These are phyloP conservation scores for Porites cylindrica DNA, from an alignment of 92 coral and sea anemone genomes.

Conservation along the genomic window DNA sequence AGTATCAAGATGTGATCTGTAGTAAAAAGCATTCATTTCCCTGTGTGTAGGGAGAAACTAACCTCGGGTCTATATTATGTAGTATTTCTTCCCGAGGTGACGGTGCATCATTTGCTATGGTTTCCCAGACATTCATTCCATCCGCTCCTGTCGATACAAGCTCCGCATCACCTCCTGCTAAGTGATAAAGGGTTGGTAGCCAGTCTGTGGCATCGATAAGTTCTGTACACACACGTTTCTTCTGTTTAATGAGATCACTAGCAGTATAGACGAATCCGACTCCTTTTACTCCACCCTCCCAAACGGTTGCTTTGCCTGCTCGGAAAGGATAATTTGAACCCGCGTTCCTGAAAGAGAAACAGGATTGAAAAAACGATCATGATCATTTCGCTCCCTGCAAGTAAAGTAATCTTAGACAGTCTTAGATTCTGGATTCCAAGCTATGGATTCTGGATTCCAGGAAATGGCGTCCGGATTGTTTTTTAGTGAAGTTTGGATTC, in stretches of 20 bases:
- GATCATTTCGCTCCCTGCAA: neutral
- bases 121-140: constrained; percentile 96
- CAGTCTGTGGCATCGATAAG: constrained; percentile 95
- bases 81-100: constrained; percentile 94
- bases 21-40: neutral
- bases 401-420: too few species aligned
- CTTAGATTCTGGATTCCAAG: too few species aligned
- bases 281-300: constrained; percentile 99
- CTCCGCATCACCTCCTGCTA: constrained; percentile 89
- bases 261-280: constrained; percentile 87
- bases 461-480: too few species aligned
- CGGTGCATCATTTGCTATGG: constrained; percentile 80
- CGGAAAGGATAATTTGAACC: constrained; percentile 98
- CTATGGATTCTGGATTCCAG: too few species aligned
- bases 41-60: neutral
- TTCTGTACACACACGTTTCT: constrained; percentile 91
- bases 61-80: constrained; percentile 96
- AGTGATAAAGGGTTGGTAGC: constrained; percentile 90
- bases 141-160: constrained; percentile 73
- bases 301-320: constrained; percentile 94
- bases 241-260: constrained; percentile 73
- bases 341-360: constrained; percentile 77
- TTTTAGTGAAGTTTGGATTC: too few species aligned
- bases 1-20: too few species aligned
- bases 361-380: neutral